These are phyloP conservation scores for Oostethus manadensis DNA, from an alignment of 2,113 vertebrate species.

Conservation along the genomic window DNA sequence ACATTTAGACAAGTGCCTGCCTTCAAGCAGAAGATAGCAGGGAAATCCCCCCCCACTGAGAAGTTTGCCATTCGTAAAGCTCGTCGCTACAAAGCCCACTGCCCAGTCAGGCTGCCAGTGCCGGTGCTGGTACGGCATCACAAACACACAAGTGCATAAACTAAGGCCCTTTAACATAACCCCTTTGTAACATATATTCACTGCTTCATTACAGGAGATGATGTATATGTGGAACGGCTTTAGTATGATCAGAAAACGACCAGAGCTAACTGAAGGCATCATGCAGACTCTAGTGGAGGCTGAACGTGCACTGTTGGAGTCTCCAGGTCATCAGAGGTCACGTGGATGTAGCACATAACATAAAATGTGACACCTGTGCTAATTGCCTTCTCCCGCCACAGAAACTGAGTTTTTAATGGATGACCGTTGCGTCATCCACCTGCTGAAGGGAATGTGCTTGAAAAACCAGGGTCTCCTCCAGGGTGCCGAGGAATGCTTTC, in stretches of 20 bases:
- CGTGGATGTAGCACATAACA: not conserved
- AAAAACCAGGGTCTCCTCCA: constrained; percentile 69
- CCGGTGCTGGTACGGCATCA: constrained; percentile 71
- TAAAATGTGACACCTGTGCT: not conserved
- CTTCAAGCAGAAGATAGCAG: constrained; percentile 81
- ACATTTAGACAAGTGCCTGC: constrained; percentile 69
- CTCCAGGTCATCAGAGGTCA: constrained; percentile 54
- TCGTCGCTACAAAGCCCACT: constrained; percentile 66
- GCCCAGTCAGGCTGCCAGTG: constrained; percentile 60
- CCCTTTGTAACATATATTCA: not conserved
- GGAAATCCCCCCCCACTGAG: constrained; percentile 79
- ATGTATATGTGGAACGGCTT: constrained; percentile 85
- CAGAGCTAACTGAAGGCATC: constrained; percentile 71
- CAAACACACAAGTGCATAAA: not conserved
- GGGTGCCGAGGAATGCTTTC: constrained; percentile 70
- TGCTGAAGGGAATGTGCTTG: constrained; percentile 75
- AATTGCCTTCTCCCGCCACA: constrained; percentile 24
- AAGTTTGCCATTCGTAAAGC: constrained; percentile 82
- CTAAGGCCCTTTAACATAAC: not conserved
- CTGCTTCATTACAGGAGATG: constrained; percentile 69
- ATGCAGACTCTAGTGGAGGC: constrained; percentile 70
- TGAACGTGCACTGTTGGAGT: constrained; percentile 65
- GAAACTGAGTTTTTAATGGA: constrained; percentile 67
- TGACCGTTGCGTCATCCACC: constrained; percentile 67
- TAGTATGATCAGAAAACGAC: constrained; percentile 70